Evolutionary conservation across 2,113 vertebrate genomes (phyloP).

Genomic region (Calyptommatus sinebrachiatus): DNA sequence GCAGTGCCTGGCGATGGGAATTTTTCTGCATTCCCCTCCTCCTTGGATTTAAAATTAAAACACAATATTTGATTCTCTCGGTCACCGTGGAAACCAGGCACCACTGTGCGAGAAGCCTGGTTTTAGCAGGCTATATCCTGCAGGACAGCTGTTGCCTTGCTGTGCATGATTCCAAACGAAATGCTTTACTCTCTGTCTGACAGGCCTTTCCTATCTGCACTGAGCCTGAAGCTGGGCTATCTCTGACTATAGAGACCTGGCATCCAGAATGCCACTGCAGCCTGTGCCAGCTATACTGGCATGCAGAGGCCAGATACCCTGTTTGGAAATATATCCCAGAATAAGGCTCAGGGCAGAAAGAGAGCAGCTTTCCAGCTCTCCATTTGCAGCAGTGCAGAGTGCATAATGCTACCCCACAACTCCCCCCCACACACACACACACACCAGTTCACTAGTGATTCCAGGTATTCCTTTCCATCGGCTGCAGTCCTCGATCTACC

Average conservation of each 20-base stretch:
- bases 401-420: neutral
- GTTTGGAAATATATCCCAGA: too few relatives aligned
- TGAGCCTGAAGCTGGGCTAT: too few relatives aligned
- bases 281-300: too few relatives aligned
- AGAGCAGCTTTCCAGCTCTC: slow-evolving; percentile 20
- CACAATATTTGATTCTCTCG: slow-evolving; percentile 57
- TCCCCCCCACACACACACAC: too few relatives aligned
- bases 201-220: too few relatives aligned
- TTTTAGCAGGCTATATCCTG: slow-evolving; percentile 59
- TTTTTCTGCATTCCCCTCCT: slow-evolving; percentile 45
- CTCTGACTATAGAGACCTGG: too few relatives aligned
- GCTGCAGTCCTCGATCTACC: slow-evolving; percentile 41
- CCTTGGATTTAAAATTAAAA: slow-evolving; percentile 58
- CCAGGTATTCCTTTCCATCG: slow-evolving; percentile 42
- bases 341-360: neutral
- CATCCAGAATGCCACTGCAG: too few relatives aligned
- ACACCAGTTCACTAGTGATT: slow-evolving; percentile 29
- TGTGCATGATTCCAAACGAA: slow-evolving; percentile 36
- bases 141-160: neutral
- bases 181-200: slow-evolving; percentile 2
- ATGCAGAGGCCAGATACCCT: too few relatives aligned
- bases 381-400: slow-evolving; percentile 12
- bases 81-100: slow-evolving; percentile 74
- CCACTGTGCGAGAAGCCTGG: slow-evolving; percentile 55
- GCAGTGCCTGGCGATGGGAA: slow-evolving; percentile 41